These are phyloP conservation scores for roundworm (Caenorhabditis elegans) DNA, from an alignment of 1,140 invertebrate genomes.

Conservation along the genomic window DNA sequence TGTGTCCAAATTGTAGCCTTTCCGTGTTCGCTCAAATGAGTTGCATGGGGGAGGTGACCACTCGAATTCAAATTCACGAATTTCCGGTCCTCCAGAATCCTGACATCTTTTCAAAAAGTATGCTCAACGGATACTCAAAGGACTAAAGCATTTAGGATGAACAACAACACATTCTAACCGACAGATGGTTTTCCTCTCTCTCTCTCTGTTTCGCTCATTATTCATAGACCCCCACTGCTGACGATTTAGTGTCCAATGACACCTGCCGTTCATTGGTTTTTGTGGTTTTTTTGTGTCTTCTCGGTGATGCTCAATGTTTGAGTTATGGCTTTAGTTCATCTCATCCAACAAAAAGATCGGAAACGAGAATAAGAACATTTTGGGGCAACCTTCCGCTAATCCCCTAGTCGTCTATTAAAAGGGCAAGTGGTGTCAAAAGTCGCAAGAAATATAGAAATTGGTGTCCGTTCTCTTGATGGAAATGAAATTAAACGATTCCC, in stretches of 20 bases:
- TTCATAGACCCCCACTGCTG: not conserved
- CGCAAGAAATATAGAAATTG: not conserved
- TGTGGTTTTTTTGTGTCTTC: not conserved
- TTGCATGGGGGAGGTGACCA: not conserved
- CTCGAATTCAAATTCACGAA: conserved; percentile 9
- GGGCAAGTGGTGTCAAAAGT: conserved; percentile 10
- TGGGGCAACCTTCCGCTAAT: not conserved
- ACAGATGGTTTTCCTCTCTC: conserved; percentile 10
- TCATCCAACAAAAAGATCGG: conserved; percentile 4
- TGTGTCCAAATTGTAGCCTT: not conserved
- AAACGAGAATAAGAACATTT: not conserved
- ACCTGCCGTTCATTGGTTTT: conserved; percentile 14
- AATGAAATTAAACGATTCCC: conserved; percentile 9
- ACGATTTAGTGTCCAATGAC: conserved; percentile 10
- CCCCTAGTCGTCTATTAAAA: not conserved
- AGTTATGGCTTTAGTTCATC: conserved; percentile 28
- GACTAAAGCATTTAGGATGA: not conserved
- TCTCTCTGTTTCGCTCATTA: not conserved
- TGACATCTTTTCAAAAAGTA: not conserved
- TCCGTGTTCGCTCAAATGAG: conserved; percentile 15
- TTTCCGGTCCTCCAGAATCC: conserved; percentile 18
- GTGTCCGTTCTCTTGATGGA: not conserved
- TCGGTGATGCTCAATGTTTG: not conserved
- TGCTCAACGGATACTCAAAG: no score
- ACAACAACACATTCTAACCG: not conserved